Conservation (phyloP, 2,113 vertebrate species). For the Peucedramus taeniatus region DNA sequence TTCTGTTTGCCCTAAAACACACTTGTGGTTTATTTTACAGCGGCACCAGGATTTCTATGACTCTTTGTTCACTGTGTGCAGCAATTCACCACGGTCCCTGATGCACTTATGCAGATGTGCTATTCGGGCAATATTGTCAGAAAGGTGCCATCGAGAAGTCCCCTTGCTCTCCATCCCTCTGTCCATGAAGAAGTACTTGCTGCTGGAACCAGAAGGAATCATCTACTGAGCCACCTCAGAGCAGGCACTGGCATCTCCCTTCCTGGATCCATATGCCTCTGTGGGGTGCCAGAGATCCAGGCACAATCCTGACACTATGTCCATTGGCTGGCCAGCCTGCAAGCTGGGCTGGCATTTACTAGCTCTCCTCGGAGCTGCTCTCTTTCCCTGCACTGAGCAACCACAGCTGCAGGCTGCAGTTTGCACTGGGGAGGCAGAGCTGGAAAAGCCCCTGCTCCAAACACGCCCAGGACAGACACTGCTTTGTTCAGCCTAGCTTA, state of each 20-base stretch:
- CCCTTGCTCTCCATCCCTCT: constrained; percentile 80
- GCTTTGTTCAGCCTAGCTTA: background rate
- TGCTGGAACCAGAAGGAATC: constrained; percentile 88
- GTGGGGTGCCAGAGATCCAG: background rate
- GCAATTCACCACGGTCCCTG: constrained; percentile 84
- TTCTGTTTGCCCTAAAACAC: background rate
- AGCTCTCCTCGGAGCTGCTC: background rate
- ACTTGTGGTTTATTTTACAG: constrained; percentile 63
- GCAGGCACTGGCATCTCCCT: background rate
- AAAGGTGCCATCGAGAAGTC: constrained; percentile 76
- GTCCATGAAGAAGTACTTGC: constrained; percentile 84
- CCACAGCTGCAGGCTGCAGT: background rate
- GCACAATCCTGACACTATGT: background rate
- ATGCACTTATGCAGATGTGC: constrained; percentile 88
- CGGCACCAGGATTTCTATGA: constrained; percentile 85
- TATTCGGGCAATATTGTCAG: constrained; percentile 73
- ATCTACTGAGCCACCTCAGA: constrained; percentile 66
- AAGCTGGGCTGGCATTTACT: background rate
- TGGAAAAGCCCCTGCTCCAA: background rate
- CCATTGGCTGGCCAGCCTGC: background rate
- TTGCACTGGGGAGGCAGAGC: background rate
- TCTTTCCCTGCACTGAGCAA: background rate
- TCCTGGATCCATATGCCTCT: accelerated
- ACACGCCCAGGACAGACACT: background rate
- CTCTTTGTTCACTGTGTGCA: constrained; percentile 86